Evolutionary conservation across 1,140 invertebrate genomes (phyloP), one percentile per base, ranked within the genome.

Genomic region (Hylyphantes graminicola): DNA sequence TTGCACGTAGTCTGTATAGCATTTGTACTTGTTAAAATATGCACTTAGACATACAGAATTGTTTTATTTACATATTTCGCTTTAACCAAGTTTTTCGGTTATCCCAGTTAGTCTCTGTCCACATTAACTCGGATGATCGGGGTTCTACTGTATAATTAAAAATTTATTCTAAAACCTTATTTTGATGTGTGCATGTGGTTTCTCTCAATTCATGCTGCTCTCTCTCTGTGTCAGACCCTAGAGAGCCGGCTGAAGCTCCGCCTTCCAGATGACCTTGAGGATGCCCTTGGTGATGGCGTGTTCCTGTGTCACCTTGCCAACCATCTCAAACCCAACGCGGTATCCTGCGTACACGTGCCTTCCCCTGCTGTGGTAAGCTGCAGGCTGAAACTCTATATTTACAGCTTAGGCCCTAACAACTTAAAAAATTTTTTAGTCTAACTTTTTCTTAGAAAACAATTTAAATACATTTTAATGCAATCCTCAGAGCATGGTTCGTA

Each of bases 291-390:
- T 54, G 96, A 98, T 90, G 97, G 96, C 54, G 96, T 98, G 50
- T 95, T 98, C 75, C 90, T 98, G 11, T 98, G 97, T 89, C 96
- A 98, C 90, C 91, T 98, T 83, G 96, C 96, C 54, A 98, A 98
- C 89, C 94, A 96, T 89, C 94, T 98, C 84, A 92, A 93, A 86
- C 96, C 96, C 13, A 92, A 95, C 87, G 94, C 96, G 67, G 96
- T 98, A 57, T 94, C 94, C 72, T 97, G 95, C 88, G 97, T 98
- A 84, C 96, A 97, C 91, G 96, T 98, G 88, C 96, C 96, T 86
- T 97, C 96, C 85, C 94, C 96, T 77, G 95, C 96, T 88, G 96
- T 97, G 92, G 96, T 97, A 90, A 93, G 93, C 70, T 68, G 3
- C 57, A 59, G 11, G 12, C 57, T 59, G 4, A 13, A n/a, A 59